Evolutionary conservation across 2,113 vertebrate species (phyloP).

Genomic region (Cathartes aura): DNA sequence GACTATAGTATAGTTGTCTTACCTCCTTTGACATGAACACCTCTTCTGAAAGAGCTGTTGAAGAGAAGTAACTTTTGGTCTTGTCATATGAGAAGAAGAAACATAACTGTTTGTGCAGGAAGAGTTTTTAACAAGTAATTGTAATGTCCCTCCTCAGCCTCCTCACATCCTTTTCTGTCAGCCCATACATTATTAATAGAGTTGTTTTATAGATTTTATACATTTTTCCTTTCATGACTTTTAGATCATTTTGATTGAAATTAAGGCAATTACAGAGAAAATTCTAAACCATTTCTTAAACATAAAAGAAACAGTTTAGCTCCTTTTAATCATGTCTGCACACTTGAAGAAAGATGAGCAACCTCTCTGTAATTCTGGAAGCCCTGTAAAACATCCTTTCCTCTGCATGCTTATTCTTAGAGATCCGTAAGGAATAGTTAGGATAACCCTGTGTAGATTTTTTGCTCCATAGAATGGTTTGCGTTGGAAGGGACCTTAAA

Average conservation of each 20-base stretch:
- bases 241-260: background rate
- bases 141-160: background rate
- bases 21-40: background rate
- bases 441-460: background rate
- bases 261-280: background rate
- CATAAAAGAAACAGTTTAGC: background rate
- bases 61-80: background rate
- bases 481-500: too few relatives aligned
- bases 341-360: background rate
- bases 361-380: background rate
- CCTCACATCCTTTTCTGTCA: background rate
- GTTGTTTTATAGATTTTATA: background rate
- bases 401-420: background rate
- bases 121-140: background rate
- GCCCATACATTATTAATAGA: background rate
- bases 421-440: background rate
- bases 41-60: background rate
- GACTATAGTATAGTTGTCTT: background rate
- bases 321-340: background rate
- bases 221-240: background rate
- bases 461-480: too few relatives aligned
- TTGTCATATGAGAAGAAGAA: background rate
- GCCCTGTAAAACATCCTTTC: background rate
- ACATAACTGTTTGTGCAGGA: background rate
- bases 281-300: background rate